Evolutionary conservation across 2,888 invertebrate species (phyloP).

Genomic region (Erebia ligea): DNA sequence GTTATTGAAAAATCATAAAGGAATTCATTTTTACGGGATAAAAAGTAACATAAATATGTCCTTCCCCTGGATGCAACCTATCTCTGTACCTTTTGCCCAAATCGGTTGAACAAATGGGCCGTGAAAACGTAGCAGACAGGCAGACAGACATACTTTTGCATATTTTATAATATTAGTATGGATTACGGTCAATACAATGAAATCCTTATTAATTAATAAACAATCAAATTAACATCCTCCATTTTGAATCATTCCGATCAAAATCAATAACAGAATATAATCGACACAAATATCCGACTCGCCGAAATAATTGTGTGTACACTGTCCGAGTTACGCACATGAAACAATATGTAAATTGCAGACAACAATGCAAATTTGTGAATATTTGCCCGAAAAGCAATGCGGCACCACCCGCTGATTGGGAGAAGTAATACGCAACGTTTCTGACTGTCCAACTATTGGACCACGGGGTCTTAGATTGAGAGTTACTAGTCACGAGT

Average conservation of each 20-base stretch:
- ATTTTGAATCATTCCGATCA: not conserved
- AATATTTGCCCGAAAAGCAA: constrained; percentile 5
- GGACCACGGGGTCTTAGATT: not conserved
- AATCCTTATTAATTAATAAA: not conserved
- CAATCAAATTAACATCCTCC: constrained; percentile 11
- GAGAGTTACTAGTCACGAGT: no score
- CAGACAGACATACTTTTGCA: no score
- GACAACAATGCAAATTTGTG: constrained; percentile 21
- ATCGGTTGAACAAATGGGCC: no score
- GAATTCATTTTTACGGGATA: no score
- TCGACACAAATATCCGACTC: constrained; percentile 15
- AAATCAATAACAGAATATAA: constrained; percentile 19
- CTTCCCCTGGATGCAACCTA: no score
- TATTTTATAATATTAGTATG: no score
- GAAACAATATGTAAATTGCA: constrained; percentile 22
- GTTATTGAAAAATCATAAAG: no score
- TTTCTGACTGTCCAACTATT: not conserved
- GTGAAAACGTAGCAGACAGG: no score
- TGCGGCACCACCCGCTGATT: not conserved
- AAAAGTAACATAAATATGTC: no score
- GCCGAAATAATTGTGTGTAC: constrained; percentile 17
- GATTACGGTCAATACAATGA: not conserved
- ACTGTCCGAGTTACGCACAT: constrained; percentile 10
- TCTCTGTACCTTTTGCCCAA: no score
- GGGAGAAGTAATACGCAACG: not conserved